A percentile compares a stretch with the other conserved stretches of the same genome.
phyloP scores from a whole-genome alignment of 1,140 invertebrate species.

The Drosophila albomicans region DNA sequence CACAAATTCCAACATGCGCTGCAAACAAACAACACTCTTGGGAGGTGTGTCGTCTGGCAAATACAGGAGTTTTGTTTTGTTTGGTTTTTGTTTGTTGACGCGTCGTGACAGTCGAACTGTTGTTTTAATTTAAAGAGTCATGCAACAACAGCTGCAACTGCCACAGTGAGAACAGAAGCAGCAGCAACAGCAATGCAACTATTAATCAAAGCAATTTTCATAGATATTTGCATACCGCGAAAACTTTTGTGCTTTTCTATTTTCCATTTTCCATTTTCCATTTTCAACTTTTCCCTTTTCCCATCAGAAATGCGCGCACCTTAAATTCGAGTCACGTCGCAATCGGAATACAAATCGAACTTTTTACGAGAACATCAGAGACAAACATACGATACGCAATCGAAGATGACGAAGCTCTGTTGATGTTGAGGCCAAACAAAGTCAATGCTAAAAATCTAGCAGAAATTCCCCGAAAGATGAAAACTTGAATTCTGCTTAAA shows the following conservation, averaged over 20 bases:
- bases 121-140: conserved; percentile 37
- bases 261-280: background rate
- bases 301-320: conserved; percentile 14
- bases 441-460: conserved; percentile 40
- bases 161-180: background rate
- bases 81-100: conserved; percentile 12
- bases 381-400: conserved; percentile 31
- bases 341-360: conserved; percentile 41
- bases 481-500: conserved; percentile 14
- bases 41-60: conserved; percentile 10
- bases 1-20: conserved; percentile 18
- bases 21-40: conserved; percentile 17
- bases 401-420: conserved; percentile 24
- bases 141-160: conserved; percentile 16
- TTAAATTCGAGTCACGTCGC: conserved; percentile 63
- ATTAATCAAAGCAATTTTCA: conserved; percentile 25
- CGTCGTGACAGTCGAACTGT: conserved; percentile 1
- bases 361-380: conserved; percentile 31
- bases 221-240: conserved; percentile 11
- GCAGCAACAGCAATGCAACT: conserved; percentile 12
- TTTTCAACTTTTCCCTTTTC: background rate
- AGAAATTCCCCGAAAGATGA: conserved; percentile 45
- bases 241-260: conserved; percentile 11
- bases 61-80: conserved; percentile 5
- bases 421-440: background rate